Evolutionary conservation across 2,797 vertebrate genomes (phyloP).

Genomic region (Antennarius maculatus): DNA sequence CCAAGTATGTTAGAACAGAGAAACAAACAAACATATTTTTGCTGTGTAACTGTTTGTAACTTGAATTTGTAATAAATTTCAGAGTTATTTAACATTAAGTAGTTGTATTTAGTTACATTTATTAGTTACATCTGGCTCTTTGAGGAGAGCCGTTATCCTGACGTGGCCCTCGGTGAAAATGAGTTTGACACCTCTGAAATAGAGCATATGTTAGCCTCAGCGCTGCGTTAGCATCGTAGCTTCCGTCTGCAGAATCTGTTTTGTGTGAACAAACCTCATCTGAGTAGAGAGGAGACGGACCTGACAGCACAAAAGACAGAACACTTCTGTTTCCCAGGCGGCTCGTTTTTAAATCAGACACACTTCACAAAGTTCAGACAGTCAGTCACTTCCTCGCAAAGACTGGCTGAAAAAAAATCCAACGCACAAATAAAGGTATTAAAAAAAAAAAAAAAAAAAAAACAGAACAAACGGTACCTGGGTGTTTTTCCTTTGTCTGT

Average conservation of each 20-base stretch:
- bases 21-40: too few species aligned
- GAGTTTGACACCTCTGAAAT: too few species aligned
- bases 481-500: neutral
- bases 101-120: too few species aligned
- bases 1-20: too few species aligned
- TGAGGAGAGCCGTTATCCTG: too few species aligned
- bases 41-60: too few species aligned
- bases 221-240: neutral
- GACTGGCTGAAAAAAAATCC: neutral
- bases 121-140: too few species aligned
- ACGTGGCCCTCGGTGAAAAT: too few species aligned
- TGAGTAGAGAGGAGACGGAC: conserved; percentile 7
- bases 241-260: neutral
- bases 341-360: conserved; percentile 5
- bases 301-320: neutral
- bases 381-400: neutral
- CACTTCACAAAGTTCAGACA: neutral
- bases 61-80: too few species aligned
- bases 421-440: neutral
- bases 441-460: too few species aligned
- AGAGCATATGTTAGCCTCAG: too few species aligned
- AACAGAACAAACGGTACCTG: neutral
- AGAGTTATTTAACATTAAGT: too few species aligned
- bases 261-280: conserved; percentile 9
- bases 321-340: conserved; percentile 19